phyloP scores from a whole-genome alignment of 2,113 vertebrate genomes.

The Pangasianodon gigas region DNA sequence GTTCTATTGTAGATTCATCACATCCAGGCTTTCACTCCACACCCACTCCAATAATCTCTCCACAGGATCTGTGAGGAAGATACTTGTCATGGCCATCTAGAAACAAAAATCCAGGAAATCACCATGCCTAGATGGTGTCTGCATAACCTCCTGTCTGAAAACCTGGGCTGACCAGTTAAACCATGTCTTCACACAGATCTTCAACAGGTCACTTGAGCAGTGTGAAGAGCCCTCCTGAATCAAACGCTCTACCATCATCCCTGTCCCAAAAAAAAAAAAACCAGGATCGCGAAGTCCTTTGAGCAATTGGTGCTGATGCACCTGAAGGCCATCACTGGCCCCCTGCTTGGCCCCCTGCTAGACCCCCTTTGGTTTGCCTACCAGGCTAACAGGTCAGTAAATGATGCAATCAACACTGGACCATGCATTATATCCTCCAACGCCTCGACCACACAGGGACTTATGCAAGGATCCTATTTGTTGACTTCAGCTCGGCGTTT shows the following conservation, averaged over 20 bases:
- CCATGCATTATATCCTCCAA: too few species aligned
- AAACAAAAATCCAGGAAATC: neutral
- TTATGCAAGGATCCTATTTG: neutral
- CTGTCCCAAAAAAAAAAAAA: neutral
- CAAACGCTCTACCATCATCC: neutral
- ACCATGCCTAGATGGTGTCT: neutral
- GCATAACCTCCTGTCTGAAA: neutral
- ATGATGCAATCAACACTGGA: neutral
- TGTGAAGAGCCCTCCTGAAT: neutral
- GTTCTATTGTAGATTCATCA: neutral
- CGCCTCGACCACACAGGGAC: too few species aligned
- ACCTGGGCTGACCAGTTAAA: neutral
- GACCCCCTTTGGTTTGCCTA: neutral
- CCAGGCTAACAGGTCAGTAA: neutral
- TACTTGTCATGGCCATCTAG: neutral
- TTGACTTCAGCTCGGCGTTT: neutral
- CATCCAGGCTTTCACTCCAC: neutral
- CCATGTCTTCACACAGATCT: too few species aligned
- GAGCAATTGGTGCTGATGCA: neutral
- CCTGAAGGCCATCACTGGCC: neutral
- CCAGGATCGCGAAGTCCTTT: neutral
- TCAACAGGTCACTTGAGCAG: neutral
- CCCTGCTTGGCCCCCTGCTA: neutral
- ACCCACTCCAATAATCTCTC: neutral
- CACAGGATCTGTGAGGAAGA: neutral